Evolutionary conservation across 1,140 invertebrate genomes (phyloP), one percentile per base, ranked within the genome.

Genomic region (Dendroctonus valens): DNA sequence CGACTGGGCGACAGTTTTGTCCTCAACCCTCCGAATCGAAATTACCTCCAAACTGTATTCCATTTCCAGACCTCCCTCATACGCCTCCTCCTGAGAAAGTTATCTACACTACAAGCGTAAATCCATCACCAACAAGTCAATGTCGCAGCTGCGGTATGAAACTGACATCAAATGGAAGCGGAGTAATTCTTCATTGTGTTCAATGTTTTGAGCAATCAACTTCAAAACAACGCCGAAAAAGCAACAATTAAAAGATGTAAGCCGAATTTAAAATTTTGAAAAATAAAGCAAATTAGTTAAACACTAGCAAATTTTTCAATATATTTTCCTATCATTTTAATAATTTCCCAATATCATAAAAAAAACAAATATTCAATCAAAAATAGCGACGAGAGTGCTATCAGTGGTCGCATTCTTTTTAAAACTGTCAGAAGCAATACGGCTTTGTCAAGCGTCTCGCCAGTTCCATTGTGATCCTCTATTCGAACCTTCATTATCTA

Each of bases 401-500:
- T 69, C 68, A 57, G 58, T 64, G 42, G 48, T 59, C 60, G 57
- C 62, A 66, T 70, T 70, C 67, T 75, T 75, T 75, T 75, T 74
- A 72, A 74, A 74, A 71, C 72, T 75, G 74, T 75, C 74, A 75
- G 72, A 75, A 60, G 72, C 74, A 75, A 68, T 68, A 61, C 69
- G 67, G 67, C 67, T 70, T 75, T 75, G 71, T 75, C 65, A 68
- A 69, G 54, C 73, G 71, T 75, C 74, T 75, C 70, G 71, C 67
- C 68, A 69, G 62, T 59, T 57, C 70, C 60, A 74, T 75, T 75
- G 72, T 75, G 57, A 68, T 70, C 70, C 69, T 69, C 71, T 70
- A 54, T 67, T 62, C 69, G 61, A 46, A 60, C 69, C 70, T 75
- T 75, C 74, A 75, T 75, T 75, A 75, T 75, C 66, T 72, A 74